Base-by-base conservation (phyloP, 2,888 invertebrate genomes). In the Ommatoiulus sabulosus region DNA sequence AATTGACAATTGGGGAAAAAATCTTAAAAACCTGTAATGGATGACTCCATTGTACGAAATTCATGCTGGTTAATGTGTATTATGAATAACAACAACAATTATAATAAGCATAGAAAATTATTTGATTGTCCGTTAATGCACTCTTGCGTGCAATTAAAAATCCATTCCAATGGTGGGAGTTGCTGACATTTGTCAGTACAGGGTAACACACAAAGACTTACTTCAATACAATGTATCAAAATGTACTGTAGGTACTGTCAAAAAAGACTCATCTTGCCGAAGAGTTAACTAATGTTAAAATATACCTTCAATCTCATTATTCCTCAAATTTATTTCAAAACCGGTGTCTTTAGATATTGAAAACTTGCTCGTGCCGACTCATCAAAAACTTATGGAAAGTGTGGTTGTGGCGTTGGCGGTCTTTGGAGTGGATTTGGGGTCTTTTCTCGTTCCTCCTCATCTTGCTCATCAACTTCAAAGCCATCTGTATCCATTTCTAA, bases 381-480 rank as follows among this genome's bases (percentile, higher is more conserved):
- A n/a, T 1, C 63, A 63, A 5, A n/a, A 63, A 63, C n/a, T 12
- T 63, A 63, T n/a, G 63, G 15, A 35, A 80, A 80, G 15, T 2
- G 80, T 4, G 35, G 80, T 80, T 80, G 80, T 80, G 80, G 80
- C 15, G 80, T 80, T 80, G 80, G 80, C 8, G 80, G 24, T 80
- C 80, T 80, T 35, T 80, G 80, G 80, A 80, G 80, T 80, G 80
- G 80, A 80, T 80, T 80, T 12, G 80, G 80, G 35, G 80, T 48
- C 48, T 86, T 86, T 86, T 86, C 86, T 72, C 84, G 7, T 43
- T 88, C 88, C 1, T 88, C 86, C 87, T 88, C 88, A 10, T 72
- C 88, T 52, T 88, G 89, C 87, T 90, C 90, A 3, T 90, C 90
- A 46, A 90, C 89, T 90, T 91, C 91, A 89, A 90, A 90, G 52